Conservation (phyloP, 2,797 vertebrate species). For the Otus scops region DNA sequence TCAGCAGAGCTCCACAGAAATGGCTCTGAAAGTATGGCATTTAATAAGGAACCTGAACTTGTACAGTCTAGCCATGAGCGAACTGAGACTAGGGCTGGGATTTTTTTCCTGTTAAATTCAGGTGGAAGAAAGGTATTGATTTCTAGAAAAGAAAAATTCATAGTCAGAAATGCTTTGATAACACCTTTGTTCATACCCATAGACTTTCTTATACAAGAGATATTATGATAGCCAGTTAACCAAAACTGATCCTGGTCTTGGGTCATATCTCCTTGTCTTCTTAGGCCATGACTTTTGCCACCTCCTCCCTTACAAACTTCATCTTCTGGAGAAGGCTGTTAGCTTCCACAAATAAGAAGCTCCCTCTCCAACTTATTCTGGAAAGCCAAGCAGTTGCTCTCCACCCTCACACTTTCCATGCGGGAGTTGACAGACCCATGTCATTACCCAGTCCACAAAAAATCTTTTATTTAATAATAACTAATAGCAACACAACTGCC, state of each 20-base stretch:
- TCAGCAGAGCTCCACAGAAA: neutral
- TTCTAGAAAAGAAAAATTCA: neutral
- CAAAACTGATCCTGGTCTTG: neutral
- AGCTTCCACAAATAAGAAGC: neutral
- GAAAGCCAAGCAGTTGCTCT: neutral
- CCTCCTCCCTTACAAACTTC: neutral
- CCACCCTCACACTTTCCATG: accelerated
- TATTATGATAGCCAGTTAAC: neutral
- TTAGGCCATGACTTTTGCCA: neutral
- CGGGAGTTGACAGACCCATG: neutral
- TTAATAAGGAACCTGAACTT: neutral
- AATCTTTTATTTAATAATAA: neutral
- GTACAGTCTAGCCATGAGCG: accelerated
- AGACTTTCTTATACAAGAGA: neutral
- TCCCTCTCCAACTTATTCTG: neutral
- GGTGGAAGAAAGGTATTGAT: neutral
- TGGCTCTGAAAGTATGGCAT: neutral
- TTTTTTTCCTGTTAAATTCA: neutral
- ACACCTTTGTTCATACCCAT: neutral
- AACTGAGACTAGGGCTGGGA: neutral
- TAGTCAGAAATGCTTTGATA: neutral
- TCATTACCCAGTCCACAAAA: neutral
- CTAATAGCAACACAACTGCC: neutral
- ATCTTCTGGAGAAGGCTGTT: neutral
- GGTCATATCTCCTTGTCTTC: neutral